phyloP scores from a whole-genome alignment of 2,888 invertebrate species.

The Nephrotoma appendiculata region DNA sequence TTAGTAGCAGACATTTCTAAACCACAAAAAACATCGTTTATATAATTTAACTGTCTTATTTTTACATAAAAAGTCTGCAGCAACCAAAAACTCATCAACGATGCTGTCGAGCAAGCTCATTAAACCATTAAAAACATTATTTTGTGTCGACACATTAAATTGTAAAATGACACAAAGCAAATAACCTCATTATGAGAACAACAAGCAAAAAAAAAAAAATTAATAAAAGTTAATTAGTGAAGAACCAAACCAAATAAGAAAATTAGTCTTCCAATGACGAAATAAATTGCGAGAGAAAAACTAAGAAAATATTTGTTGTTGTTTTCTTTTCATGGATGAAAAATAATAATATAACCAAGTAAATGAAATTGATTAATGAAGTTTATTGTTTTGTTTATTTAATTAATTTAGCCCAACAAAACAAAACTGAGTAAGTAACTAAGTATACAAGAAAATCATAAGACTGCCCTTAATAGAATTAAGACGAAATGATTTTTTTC shows the following conservation, averaged over 20 bases:
- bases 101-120: background rate
- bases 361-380: background rate
- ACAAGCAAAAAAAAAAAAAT: background rate
- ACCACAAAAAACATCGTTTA: background rate
- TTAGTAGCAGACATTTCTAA: background rate
- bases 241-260: background rate
- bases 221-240: background rate
- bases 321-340: background rate
- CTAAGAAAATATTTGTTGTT: background rate
- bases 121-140: background rate
- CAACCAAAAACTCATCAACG: background rate
- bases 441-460: too few species aligned
- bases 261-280: background rate
- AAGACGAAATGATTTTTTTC: too few species aligned
- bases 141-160: background rate
- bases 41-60: background rate
- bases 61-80: background rate
- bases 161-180: background rate
- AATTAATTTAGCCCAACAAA: background rate
- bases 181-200: background rate
- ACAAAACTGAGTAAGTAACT: background rate
- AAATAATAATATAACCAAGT: background rate
- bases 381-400: background rate
- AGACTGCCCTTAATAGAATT: too few species aligned
- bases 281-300: background rate